Evolutionary conservation across 2,113 vertebrate species (phyloP), one percentile per base, ranked within the genome.

Genomic region (Beaufortia kweichowensis): DNA sequence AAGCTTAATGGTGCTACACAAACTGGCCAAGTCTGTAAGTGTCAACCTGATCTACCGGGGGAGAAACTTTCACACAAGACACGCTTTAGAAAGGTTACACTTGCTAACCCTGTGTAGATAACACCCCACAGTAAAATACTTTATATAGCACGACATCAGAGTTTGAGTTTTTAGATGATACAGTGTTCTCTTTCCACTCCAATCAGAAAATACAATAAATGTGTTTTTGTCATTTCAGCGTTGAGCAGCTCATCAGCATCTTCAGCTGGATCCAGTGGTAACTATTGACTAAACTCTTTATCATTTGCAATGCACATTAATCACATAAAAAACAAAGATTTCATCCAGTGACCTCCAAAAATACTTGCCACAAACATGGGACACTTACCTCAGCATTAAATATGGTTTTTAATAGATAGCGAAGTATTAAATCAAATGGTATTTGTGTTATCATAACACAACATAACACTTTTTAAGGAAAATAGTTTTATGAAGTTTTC

Each of bases 1-100:
- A 86, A 83, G 59, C 66, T 82, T 29, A 86, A 82, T 75, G 85
- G 76, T 43, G 66, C 77, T 15, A 33, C 56, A 29, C 81, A 83
- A 50, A 61, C 77, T 28, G 70, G 75, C 63, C 53, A 61, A 74
- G 75, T 61, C 35, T 68, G 85, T 86, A 74, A 80, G 81, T 59
- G 28, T 46, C 8, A 63, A n/a, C 68, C 26, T 55, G 74, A 62
- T 35, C 39, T 60, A 64, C 66, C 72, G 59, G 41, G 66, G 56
- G 48, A 41, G 48, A 76, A 60, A 17, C 33, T 57, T 76, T 60
- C 41, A 50, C 28, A 57, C 66, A 62, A 80, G 12, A 2, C 39
- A 11, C 19, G 66, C 68, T 56, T 26, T 48, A 19, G 43, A 48
- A 60, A 39, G 62, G 48, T 39, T 41, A 69, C 66, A 63, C 19